Conservation (phyloP, 2,888 invertebrate species). For the Mythimna loreyi region DNA sequence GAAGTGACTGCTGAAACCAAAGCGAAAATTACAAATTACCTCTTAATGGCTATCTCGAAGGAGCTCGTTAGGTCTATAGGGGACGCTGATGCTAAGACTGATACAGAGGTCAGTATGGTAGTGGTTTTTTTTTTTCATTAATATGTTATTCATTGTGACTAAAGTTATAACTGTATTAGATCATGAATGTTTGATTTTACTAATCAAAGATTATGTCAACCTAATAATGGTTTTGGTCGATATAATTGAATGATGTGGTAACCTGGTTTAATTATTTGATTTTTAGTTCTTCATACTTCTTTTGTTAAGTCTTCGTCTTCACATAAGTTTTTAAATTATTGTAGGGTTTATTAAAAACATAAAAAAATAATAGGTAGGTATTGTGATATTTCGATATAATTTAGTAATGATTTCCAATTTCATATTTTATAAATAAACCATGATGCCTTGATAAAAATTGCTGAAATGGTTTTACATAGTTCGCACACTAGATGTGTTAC, state of each 20-base stretch:
- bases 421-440: not conserved
- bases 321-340: not conserved
- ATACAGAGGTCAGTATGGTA: constrained; percentile 86
- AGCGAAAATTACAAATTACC: constrained; percentile 89
- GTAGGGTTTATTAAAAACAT: not conserved
- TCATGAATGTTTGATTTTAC: constrained; percentile 60
- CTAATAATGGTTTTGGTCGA: constrained; percentile 75
- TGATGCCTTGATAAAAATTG: not conserved
- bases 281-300: not conserved
- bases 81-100: constrained; percentile 89
- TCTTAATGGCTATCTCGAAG: constrained; percentile 89
- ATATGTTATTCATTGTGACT: constrained; percentile 76
- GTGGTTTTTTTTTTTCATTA: constrained; percentile 59
- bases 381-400: not conserved
- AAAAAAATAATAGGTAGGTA: not conserved
- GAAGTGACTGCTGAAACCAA: constrained; percentile 84
- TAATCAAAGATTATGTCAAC: constrained; percentile 67
- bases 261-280: constrained; percentile 31
- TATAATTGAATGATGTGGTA: constrained; percentile 51
- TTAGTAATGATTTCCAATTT: not conserved
- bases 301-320: constrained; percentile 1
- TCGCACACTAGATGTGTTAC: not conserved
- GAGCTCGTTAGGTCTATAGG: constrained; percentile 89
- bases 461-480: not conserved
- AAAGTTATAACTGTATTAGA: constrained; percentile 77